Base-by-base conservation (phyloP, 2,888 invertebrate genomes). In the Nebria salina region DNA sequence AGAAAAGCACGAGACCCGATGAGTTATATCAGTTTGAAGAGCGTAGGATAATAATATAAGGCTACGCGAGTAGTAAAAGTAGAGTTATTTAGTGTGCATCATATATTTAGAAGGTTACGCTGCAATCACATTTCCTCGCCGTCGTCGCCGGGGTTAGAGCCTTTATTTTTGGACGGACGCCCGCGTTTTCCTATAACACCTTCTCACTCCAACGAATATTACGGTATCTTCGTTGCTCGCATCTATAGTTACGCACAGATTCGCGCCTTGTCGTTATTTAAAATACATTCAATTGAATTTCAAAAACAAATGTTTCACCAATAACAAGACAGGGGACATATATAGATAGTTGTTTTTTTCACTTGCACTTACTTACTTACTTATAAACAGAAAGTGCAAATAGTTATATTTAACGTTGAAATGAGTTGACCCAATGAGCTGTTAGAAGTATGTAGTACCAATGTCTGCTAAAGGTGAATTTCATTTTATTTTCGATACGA, bases 71-170 rank as follows among this genome's bases (percentile, higher is more conserved):
- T 34, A 79, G 79, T 79, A 79, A 79, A 79, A 79, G 79, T 79
- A 66, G 54, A 79, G 74, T 25, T 70, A 25, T 70, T 20, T 74
- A 20, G 41, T 26, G 42, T 75, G 75, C 75, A 68, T 65, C 66
- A 79, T 72, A 79, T 79, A 66, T 74, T 77, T 79, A 79, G 79
- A 79, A 79, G 79, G 79, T 79, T 79, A 73, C 78, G 42, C 78
- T 78, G 78, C 78, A 78, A 15, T 70, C 70, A 70, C 70, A 70
- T 25, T 54, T 54, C 54, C 7, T 54, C 54, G 54, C 20, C 77
- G 72, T 54, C 72, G 26, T 42, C 43, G 79, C 75, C 79, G 74
- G 78, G 78, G 74, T 75, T 79, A 79, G 13, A 74, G 73, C 65
- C 65, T 72, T 72, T 77, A 77, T 79, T 79, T 79, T 68, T 66